Base-by-base conservation (phyloP, 2,797 vertebrate species). In the Thripadectes ignobilis region DNA sequence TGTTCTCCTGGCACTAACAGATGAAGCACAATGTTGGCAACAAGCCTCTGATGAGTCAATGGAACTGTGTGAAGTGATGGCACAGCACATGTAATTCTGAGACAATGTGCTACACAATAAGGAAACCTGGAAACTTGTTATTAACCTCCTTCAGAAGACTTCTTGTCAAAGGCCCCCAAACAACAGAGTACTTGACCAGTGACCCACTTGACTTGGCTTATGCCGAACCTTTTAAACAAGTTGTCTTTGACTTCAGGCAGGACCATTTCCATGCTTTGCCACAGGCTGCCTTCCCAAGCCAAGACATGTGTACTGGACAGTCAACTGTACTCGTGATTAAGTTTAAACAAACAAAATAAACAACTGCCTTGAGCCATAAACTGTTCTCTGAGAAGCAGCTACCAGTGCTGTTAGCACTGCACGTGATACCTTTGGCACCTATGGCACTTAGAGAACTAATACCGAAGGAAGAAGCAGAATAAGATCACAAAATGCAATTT, bases 21-120 rank as follows among this genome's bases (percentile, higher is more conserved):
- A 66, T 15, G 72, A 88, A 91, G 72, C 51, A 78, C 69, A 83
- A 1, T 10, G 52, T 10, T 95, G 95, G 89, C 91, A 93, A 82
- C 59, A 72, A 54, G 85, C 65, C 89, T 46, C 88, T n/a, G 73
- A 88, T 86, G 88, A 96, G 88, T 88, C 85, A 91, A 68, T 78
- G 78, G 72, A 92, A 68, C 76, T 49, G 46, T 39, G 80, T 26
- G 65, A 93, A 87, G 86, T 0, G 61, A 94, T 66, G 92, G 81
- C 76, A 78, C 36, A 88, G 48, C 87, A 78, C 81, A 69, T 58
- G 77, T 5, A 84, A 80, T 79, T 87, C 85, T 32, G 75, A 92
- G 89, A 93, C 76, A 74, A 71, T 8, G 61, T 65, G 59, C 88
- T 57, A 29, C 49, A 92, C 77, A 92, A 46, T 22, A 81, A 79